Percentiles rank a stretch among this genome's conserved stretches.
These are phyloP conservation scores for Hyles lineata DNA, from an alignment of 2,888 invertebrate genomes.

Conservation along the genomic window DNA sequence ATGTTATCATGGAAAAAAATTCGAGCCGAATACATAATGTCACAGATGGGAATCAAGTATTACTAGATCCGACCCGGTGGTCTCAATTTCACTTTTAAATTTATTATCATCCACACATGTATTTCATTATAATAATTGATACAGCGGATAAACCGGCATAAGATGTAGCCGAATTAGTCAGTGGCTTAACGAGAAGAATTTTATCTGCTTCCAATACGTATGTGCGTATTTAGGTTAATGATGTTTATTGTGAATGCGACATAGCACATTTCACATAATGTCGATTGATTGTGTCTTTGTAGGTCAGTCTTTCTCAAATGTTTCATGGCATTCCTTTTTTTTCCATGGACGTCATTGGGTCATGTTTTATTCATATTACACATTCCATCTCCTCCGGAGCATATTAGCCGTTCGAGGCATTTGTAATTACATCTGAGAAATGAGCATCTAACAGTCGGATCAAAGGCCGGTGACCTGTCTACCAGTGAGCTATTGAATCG, in stretches of 20 bases:
- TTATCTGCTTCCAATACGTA: conserved; percentile 49
- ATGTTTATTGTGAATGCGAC: conserved; percentile 57
- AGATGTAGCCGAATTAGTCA: conserved; percentile 49
- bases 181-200: conserved; percentile 46
- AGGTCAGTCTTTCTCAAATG: conserved; percentile 48
- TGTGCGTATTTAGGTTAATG: conserved; percentile 62
- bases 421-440: conserved; percentile 74
- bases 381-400: conserved; percentile 52
- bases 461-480: conserved; percentile 77
- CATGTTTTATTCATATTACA: conserved; percentile 61
- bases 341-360: conserved; percentile 36
- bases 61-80: conserved; percentile 35
- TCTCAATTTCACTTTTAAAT: conserved; percentile 50
- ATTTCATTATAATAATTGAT: conserved; percentile 43
- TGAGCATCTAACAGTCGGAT: conserved; percentile 75
- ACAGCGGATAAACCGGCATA: conserved; percentile 27
- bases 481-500: conserved; percentile 70
- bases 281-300: conserved; percentile 53
- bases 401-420: conserved; percentile 61
- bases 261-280: conserved; percentile 42
- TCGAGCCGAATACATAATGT: conserved; percentile 34
- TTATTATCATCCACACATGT: conserved; percentile 32
- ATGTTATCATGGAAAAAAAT: conserved; percentile 28
- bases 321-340: conserved; percentile 42
- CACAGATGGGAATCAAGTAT: conserved; percentile 15